Evolutionary conservation across 2,113 vertebrate species (phyloP).

Genomic region (Chrysemys picta): DNA sequence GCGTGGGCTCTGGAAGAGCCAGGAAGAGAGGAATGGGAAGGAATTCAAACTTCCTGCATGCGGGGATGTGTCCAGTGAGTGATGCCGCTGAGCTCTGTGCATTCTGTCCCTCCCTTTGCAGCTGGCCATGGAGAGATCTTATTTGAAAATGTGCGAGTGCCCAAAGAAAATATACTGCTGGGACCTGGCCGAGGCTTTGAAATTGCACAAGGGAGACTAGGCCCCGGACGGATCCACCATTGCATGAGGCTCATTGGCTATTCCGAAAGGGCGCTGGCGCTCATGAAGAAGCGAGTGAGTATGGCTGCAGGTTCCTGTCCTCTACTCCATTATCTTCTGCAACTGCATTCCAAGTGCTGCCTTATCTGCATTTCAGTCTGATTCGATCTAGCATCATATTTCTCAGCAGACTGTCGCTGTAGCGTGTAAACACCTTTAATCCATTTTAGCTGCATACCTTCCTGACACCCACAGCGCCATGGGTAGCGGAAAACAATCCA

Average conservation of each 20-base stretch:
- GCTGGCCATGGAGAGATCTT: constrained; percentile 73
- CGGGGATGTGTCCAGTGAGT: not conserved
- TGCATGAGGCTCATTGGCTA: constrained; percentile 72
- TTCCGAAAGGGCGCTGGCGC: constrained; percentile 68
- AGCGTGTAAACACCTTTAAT: not conserved
- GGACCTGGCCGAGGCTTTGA: constrained; percentile 74
- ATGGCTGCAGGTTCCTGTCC: rapidly evolving
- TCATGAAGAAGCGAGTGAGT: constrained; percentile 76
- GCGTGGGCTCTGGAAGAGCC: not conserved
- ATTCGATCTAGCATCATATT: not conserved
- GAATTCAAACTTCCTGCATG: not conserved
- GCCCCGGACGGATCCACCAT: constrained; percentile 76
- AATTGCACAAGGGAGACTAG: constrained; percentile 75
- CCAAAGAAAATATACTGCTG: constrained; percentile 71
- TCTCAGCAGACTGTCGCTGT: not conserved
- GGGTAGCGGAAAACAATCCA: not conserved
- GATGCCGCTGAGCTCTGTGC: not conserved
- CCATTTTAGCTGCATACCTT: not conserved
- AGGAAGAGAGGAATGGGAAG: not conserved
- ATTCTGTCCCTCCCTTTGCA: not conserved
- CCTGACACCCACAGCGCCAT: not conserved
- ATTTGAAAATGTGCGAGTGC: constrained; percentile 73
- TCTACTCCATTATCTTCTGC: not conserved
- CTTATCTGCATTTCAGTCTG: not conserved
- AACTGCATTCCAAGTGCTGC: not conserved